Conservation (phyloP, 2,797 vertebrate genomes). For the Sebastes itinus region DNA sequence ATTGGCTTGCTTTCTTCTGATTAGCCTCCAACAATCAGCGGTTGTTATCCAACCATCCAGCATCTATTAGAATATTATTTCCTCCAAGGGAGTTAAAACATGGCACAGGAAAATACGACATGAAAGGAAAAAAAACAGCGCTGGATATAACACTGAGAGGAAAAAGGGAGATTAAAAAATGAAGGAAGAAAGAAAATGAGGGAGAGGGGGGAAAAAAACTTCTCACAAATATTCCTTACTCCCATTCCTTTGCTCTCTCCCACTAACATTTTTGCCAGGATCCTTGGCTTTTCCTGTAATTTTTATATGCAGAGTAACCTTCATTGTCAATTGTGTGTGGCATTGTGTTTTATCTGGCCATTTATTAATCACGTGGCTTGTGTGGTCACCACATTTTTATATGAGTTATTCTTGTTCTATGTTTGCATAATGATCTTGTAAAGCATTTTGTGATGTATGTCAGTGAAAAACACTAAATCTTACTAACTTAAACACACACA, state of each 20-base stretch:
- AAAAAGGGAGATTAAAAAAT: neutral
- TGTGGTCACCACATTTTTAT: too few species aligned
- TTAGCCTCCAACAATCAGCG: slow-evolving; percentile 1
- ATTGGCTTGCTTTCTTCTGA: neutral
- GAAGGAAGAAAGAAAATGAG: neutral
- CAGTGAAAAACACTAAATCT: too few species aligned
- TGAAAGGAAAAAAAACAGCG: neutral
- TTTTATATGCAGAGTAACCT: neutral
- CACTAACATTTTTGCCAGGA: neutral
- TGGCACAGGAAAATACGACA: neutral
- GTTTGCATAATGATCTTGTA: too few species aligned
- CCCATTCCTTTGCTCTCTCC: neutral
- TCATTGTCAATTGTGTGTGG: too few species aligned
- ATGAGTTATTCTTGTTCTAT: too few species aligned
- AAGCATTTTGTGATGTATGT: too few species aligned
- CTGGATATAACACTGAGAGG: neutral
- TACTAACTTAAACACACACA: too few species aligned
- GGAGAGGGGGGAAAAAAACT: neutral
- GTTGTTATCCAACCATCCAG: slow-evolving; percentile 13
- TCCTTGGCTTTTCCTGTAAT: neutral
- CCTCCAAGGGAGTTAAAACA: neutral
- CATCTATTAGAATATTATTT: slow-evolving; percentile 7
- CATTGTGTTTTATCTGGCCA: neutral
- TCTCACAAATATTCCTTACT: neutral
- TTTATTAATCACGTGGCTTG: too few species aligned